A percentile compares a stretch with the other conserved stretches of the same genome.
Conservation (phyloP, 2,113 vertebrate species). For the Misgurnus anguillicaudatus region DNA sequence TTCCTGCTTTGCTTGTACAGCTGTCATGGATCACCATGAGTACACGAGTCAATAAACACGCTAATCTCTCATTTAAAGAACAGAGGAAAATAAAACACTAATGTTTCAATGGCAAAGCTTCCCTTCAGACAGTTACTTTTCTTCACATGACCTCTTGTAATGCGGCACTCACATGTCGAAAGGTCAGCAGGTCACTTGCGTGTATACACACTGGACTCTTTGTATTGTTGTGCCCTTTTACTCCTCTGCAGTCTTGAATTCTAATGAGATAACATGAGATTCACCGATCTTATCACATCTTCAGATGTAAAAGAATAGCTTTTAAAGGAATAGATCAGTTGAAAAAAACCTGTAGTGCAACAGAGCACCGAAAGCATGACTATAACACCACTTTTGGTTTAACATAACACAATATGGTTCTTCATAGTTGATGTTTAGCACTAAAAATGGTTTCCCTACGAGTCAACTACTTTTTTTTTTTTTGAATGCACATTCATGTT, state of each 20-base stretch:
- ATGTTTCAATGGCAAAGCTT: background rate
- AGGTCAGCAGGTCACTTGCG: slow-evolving; percentile 23
- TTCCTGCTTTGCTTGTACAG: slow-evolving; percentile 41
- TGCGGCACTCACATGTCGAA: slow-evolving; percentile 1
- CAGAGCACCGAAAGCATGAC: no score
- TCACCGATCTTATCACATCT: no score
- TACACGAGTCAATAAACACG: slow-evolving; percentile 45
- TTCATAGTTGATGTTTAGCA: no score
- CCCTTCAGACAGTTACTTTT: background rate
- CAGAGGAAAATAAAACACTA: slow-evolving; percentile 19
- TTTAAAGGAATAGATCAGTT: no score
- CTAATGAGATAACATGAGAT: background rate
- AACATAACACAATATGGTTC: no score
- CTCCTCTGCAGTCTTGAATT: slow-evolving; percentile 3
- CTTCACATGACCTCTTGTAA: background rate
- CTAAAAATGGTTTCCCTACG: no score
- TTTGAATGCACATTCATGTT: no score
- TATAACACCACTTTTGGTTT: no score
- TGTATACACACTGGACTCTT: slow-evolving; percentile 31
- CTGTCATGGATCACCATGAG: slow-evolving; percentile 27
- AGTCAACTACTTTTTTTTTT: no score
- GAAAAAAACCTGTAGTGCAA: no score
- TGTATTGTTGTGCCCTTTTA: slow-evolving; percentile 10
- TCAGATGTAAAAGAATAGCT: no score
- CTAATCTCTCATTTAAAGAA: slow-evolving; percentile 42